Conservation (phyloP, 2,888 invertebrate genomes). For the Hirudinaria manillensis region DNA sequence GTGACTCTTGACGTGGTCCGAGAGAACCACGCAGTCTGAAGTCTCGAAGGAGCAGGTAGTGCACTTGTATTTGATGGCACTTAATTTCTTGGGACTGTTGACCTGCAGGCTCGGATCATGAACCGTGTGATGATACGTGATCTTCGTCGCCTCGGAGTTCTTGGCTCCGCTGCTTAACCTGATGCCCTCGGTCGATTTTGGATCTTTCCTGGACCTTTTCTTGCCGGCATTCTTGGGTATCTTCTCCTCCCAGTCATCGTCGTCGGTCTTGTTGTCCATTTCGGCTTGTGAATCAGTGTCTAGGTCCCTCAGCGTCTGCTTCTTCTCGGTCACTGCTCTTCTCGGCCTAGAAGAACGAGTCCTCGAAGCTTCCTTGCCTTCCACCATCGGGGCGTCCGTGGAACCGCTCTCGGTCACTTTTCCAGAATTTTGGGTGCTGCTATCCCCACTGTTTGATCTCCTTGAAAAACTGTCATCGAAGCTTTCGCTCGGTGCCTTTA, state of each 20-base stretch:
- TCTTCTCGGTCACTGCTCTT: conserved; percentile 6
- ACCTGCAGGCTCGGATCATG: not conserved
- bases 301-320: not conserved
- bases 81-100: not conserved
- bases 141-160: not conserved
- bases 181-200: not conserved
- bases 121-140: not conserved
- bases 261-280: conserved; percentile 11
- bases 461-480: no score
- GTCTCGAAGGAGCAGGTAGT: not conserved
- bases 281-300: not conserved
- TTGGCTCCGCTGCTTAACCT: not conserved
- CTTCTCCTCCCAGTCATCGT: conserved; percentile 22
- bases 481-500: no score
- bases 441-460: no score
- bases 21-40: not conserved
- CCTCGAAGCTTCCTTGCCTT: no score
- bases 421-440: no score
- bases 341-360: conserved; percentile 1
- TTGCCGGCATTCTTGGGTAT: not conserved
- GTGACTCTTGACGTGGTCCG: not conserved
- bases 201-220: not conserved
- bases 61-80: not conserved
- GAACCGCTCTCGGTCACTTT: no score
- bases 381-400: no score